Evolutionary conservation across 2,888 invertebrate species (phyloP), one percentile per base, ranked within the genome.

Genomic region (Hecatera dysodea): DNA sequence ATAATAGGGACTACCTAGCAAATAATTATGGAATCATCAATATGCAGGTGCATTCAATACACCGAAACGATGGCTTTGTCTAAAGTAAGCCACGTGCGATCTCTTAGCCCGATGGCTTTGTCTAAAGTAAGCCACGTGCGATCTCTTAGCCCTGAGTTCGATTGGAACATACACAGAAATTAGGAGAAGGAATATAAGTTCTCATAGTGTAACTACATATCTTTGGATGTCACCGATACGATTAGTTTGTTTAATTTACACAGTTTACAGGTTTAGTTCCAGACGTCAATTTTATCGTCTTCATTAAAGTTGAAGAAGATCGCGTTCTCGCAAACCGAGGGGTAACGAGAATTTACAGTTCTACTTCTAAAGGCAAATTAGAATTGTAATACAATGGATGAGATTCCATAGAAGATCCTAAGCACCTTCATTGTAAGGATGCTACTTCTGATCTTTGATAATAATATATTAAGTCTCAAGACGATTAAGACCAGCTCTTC

Each of bases 391-490:
- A 46, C 56, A 39, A 62, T 52, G 42, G 50, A 63, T 52, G 8
- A 73, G 57, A 63, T 42, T 42, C 46, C 50, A 42, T 78, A 78
- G 22, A 72, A 75, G 33, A 63, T 59, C 12, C 33, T 46, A 50
- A 52, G 22, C 44, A 33, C 27, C 52, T 59, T 79, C 19, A 52
- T 48, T 36, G 19, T 52, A 52, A 36, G 22, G 9, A 53, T n/a
- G 17, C 17, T 39, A 48, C 44, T 73, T 33, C 22, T 57, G 50
- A 72, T 63, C 19, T 52, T 36, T 29, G 46, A 48, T 61, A 36
- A 48, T 61, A 36, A 57, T 50, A 60, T 55, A 70, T 46, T 76
- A 46, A 73, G 19, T 63, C 27, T 46, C 46, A 48, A 64, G 33
- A 27, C 55, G 42, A 46, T 63, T 63, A 64, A 76, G 68, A 33